Evolutionary conservation across 2,113 vertebrate species (phyloP), one percentile per base, ranked within the genome.

Genomic region (Dunckerocampus dactyliophorus): DNA sequence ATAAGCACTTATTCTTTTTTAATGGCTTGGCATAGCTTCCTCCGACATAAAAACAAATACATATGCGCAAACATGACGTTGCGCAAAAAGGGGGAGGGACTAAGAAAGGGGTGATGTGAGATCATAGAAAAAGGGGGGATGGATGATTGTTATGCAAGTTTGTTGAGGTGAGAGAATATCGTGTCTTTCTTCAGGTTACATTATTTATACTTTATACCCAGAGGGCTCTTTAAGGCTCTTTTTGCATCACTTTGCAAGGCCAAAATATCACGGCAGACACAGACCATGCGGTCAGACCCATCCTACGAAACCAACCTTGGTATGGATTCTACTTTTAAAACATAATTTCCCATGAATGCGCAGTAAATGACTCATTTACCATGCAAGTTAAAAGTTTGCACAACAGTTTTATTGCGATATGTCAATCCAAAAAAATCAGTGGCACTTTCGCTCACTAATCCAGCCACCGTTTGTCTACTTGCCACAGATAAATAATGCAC

Each of bases 401-500:
- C 37, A 39, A 43, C 39, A 43, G 34, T 19, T 8, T 56, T 14
- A 21, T 55, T 6, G 31, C 34, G 14, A 20, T 19, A 42, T 10
- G 16, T 56, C 53, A 42, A 20, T 42, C n/a, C 19, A 20, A 54
- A 52, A 55, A 55, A 47, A 31, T n/a, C 45, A 47, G 43, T 48
- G 24, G 55, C 6, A 2, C 77, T 74, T 81, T 81, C 77, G 78
- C 77, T 79, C 71, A 16, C 71, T 82, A 88, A 87, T 86, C 81
- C 13, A 13, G 84, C 82, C 65, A 63, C 66, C 67, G 46, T 69
- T 78, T 77, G 71, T 71, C 69, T 52, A 67, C 53, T 66, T 43
- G 12, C 39, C 39, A 43, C 65, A 11, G 70, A 89, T 90, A 47
- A 92, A 91, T 90, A 82, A 92, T 91, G 85, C 75, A 92, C 86